phyloP scores from a whole-genome alignment of 2,113 vertebrate species.

The Bubo bubo region DNA sequence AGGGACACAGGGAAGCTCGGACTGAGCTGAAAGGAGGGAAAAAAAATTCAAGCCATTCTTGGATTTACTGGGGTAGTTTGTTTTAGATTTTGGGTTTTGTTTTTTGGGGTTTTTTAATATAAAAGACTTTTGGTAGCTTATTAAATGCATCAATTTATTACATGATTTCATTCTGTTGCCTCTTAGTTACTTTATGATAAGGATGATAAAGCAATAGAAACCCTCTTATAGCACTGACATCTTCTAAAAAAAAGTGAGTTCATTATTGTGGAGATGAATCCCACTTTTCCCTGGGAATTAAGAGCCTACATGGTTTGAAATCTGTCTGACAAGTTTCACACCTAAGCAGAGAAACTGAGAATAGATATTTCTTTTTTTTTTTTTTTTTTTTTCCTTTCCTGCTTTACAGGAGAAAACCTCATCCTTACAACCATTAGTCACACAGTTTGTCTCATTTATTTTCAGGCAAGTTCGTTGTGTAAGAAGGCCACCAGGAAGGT shows the following conservation, averaged over 20 bases:
- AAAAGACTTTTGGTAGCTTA: not conserved
- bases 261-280: not conserved
- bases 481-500: not conserved
- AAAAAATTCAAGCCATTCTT: not conserved
- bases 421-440: not conserved
- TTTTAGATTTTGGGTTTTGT: not conserved
- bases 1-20: not conserved
- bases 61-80: not conserved
- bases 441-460: not conserved
- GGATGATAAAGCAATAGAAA: not conserved
- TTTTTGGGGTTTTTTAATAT: not conserved
- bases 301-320: not conserved
- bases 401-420: not conserved
- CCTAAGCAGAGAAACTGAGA: not conserved
- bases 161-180: not conserved
- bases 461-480: not conserved
- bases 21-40: not conserved
- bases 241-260: not conserved
- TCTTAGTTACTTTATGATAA: not conserved
- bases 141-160: not conserved
- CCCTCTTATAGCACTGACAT: not conserved
- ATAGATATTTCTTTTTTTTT: not conserved
- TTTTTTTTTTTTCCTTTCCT: not conserved
- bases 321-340: slow-evolving; percentile 9
- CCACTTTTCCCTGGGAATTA: not conserved